Evolutionary conservation across 2,888 invertebrate species (phyloP).

Genomic region (Andrena bicolor): DNA sequence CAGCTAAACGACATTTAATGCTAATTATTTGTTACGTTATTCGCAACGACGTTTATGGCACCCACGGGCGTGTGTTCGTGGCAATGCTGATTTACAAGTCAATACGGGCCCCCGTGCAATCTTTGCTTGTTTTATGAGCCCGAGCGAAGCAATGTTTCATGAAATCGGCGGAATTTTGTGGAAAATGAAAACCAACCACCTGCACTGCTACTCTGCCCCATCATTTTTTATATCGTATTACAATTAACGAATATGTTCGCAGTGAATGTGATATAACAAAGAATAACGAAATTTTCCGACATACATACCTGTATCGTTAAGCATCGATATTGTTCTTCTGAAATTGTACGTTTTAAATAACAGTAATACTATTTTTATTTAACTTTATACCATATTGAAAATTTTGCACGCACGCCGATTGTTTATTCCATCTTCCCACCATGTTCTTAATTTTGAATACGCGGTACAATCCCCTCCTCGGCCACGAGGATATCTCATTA

Average conservation of each 20-base stretch:
- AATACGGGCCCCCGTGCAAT: background rate
- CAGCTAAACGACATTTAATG: constrained; percentile 57
- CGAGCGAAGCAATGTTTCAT: background rate
- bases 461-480: background rate
- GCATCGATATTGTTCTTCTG: too few relatives aligned
- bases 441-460: constrained; percentile 8
- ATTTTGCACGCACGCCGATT: background rate
- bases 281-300: too few relatives aligned
- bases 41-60: constrained; percentile 34
- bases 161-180: background rate
- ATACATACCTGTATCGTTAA: too few relatives aligned
- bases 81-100: background rate
- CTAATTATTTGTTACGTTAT: constrained; percentile 59
- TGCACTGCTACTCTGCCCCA: background rate
- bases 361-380: too few relatives aligned
- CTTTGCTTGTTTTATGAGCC: background rate
- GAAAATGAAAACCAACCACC: background rate
- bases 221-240: background rate
- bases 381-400: background rate
- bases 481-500: constrained; percentile 38
- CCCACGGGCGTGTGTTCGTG: constrained; percentile 24
- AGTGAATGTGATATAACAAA: too few relatives aligned
- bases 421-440: background rate
- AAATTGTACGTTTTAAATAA: too few relatives aligned
- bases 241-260: too few relatives aligned